Conservation (phyloP, 2,888 invertebrate genomes). For the Adineta ricciae region DNA sequence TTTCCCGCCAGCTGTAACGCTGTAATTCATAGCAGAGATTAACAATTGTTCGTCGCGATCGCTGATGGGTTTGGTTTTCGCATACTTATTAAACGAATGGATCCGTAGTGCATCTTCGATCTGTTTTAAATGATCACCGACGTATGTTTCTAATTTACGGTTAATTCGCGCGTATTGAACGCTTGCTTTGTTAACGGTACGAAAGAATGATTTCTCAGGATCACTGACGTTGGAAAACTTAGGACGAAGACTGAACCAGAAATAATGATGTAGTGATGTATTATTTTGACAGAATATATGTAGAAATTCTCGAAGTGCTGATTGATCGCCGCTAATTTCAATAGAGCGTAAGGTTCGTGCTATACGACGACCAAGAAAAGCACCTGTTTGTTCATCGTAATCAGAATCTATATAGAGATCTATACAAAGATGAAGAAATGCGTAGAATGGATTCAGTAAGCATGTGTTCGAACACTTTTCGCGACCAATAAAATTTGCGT, state of each 20-base stretch:
- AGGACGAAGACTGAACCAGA: background rate
- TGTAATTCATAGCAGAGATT: conserved; percentile 20
- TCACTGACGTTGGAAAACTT: background rate
- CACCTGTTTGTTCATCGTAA: background rate
- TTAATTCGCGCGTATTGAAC: background rate
- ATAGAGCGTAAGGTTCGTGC: background rate
- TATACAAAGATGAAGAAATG: background rate
- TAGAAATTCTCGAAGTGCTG: background rate
- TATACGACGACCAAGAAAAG: background rate
- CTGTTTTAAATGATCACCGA: conserved; percentile 16
- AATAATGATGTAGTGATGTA: background rate
- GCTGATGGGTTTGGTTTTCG: background rate
- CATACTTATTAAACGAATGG: background rate
- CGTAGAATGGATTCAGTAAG: background rate
- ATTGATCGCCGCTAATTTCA: background rate
- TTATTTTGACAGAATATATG: conserved; percentile 1
- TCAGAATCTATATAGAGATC: background rate
- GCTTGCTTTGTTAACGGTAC: background rate
- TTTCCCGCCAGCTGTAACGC: conserved; percentile 13
- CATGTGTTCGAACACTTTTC: background rate
- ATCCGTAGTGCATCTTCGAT: background rate
- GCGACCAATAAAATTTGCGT: background rate
- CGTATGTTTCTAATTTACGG: conserved; percentile 8
- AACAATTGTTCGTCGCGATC: background rate
- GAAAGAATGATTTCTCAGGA: background rate